Evolutionary conservation across 1,140 invertebrate genomes (phyloP), one percentile per base, ranked within the genome.

Genomic region (Bombus breviceps): DNA sequence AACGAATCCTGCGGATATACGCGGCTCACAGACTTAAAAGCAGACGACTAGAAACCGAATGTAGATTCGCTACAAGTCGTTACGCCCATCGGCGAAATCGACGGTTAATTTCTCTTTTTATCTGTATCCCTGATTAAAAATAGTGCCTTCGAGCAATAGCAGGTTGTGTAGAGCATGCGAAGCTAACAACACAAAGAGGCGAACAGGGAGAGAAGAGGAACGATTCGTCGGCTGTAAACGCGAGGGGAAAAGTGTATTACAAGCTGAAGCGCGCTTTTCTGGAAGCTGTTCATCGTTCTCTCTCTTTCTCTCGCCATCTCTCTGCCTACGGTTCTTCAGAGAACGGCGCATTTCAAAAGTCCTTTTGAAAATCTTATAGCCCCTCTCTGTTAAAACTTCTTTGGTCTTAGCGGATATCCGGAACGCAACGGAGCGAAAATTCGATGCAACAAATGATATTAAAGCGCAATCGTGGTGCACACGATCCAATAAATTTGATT

Each of bases 51-150:
- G 53, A 73, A 3, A n/a, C 59, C 28, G 25, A n/a, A 62, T n/a
- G 59, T n/a, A 62, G 34, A 62, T 84, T 62, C 32, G 53, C 41
- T 62, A 39, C 66, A 72, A 79, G 76, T 47, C 43, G 81, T 62
- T 59, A 47, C 66, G 76, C 47, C 76, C 76, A 80, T 80, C 83
- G 83, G 76, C 83, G 62, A 43, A 73, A 85, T 85, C 83, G 71
- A n/a, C 77, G 64, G 79, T 84, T 80, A 80, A 73, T 64, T 32
- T 28, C 73, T 66, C 64, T 73, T 66, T 81, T 66, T 43, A 73
- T 73, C 37, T 32, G 34, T 84, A 66, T 81, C 28, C 12, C 78
- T 74, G 83, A 85, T 85, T 85, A 85, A 85, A 85, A 85, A 81
- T 81, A 85, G 57, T 81, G 83, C 83, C 69, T 74, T 32, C 53